phyloP scores from a whole-genome alignment of 2,113 vertebrate genomes.

The Hyaena hyaena region DNA sequence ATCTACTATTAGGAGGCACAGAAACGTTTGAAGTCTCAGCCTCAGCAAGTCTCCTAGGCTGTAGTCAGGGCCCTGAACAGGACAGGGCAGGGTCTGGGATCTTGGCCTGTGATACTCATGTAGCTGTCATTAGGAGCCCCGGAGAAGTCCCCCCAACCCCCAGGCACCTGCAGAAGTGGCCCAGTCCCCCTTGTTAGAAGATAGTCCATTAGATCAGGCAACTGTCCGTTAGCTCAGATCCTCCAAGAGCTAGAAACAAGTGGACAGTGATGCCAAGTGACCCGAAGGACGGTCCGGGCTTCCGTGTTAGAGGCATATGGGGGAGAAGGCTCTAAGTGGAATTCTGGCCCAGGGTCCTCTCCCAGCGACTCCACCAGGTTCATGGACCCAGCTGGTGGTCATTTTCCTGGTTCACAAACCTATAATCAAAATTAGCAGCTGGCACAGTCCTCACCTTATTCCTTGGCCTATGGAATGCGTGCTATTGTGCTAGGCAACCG shows the following conservation, averaged over 20 bases:
- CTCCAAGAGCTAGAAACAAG: not conserved
- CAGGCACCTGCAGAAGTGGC: not conserved
- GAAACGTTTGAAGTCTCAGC: not conserved
- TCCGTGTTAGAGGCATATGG: not conserved
- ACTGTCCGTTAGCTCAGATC: not conserved
- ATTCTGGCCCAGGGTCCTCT: not conserved
- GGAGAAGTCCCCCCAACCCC: not conserved
- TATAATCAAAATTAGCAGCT: not conserved
- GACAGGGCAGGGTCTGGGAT: not conserved
- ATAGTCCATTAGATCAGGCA: not conserved
- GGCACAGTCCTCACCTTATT: not conserved
- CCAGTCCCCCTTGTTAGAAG: not conserved
- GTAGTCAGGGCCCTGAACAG: not conserved
- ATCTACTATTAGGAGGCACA: not conserved
- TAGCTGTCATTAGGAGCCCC: not conserved
- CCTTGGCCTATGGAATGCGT: not conserved
- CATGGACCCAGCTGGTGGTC: rapidly evolving
- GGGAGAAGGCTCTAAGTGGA: not conserved
- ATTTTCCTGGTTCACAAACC: not conserved
- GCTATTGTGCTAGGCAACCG: not conserved
- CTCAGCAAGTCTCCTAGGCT: not conserved
- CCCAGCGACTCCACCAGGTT: not conserved
- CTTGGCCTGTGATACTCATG: too few relatives aligned
- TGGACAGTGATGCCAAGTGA: not conserved
- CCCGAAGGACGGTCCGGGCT: not conserved